phyloP scores from a whole-genome alignment of 2,888 invertebrate species.

The Antheraea yamamai region DNA sequence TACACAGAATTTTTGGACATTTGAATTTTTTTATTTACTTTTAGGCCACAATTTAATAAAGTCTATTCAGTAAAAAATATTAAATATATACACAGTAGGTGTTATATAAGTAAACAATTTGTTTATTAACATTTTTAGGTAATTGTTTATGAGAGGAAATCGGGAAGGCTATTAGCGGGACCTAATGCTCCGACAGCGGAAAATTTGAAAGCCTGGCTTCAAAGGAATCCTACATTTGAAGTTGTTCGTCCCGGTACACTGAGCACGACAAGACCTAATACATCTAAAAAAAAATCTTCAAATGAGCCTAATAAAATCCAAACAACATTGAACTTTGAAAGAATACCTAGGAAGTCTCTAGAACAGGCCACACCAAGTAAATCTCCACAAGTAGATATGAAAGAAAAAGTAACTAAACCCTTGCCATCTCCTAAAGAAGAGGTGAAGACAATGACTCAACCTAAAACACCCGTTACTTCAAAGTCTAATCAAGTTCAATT shows the following conservation, averaged over 20 bases:
- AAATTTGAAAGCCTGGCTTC: constrained; percentile 91
- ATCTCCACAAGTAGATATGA: constrained; percentile 43
- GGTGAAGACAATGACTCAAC: constrained; percentile 42
- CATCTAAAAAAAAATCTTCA: constrained; percentile 54
- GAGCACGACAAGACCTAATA: constrained; percentile 69
- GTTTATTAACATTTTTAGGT: constrained; percentile 66
- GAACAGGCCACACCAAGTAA: constrained; percentile 46
- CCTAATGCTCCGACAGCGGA: constrained; percentile 91
- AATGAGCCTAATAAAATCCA: constrained; percentile 65
- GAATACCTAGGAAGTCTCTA: constrained; percentile 58
- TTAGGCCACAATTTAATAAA: no score
- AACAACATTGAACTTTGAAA: constrained; percentile 75
- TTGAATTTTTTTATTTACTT: no score
- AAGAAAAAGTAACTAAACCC: constrained; percentile 46
- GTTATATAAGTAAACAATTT: background rate
- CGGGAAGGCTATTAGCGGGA: constrained; percentile 88
- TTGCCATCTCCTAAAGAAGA: constrained; percentile 50
- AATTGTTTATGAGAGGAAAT: constrained; percentile 91
- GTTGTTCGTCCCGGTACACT: constrained; percentile 86
- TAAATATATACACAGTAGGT: background rate
- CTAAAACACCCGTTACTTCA: constrained; percentile 43
- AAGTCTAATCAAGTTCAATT: constrained; percentile 36
- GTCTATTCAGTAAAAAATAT: no score
- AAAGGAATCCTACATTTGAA: constrained; percentile 93
- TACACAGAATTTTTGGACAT: no score